Conservation (phyloP, 2,888 invertebrate species). For the Gibbula magus region DNA sequence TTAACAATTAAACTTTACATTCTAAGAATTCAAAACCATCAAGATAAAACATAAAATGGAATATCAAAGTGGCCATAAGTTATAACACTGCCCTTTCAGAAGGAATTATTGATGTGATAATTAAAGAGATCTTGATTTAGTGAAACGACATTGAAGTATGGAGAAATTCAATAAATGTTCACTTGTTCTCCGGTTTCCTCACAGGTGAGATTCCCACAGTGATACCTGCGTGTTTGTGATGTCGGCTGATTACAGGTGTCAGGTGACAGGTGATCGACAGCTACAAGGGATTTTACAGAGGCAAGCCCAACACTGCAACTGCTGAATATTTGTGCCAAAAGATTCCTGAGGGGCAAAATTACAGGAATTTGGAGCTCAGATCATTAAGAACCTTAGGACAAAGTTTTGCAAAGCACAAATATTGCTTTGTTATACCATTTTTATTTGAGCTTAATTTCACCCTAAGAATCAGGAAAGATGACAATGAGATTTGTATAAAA, state of each 20-base stretch:
- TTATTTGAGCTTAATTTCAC: no score
- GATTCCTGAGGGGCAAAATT: no score
- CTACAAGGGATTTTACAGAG: neutral
- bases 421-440: no score
- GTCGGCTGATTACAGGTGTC: neutral
- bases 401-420: no score
- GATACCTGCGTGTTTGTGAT: neutral
- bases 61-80: neutral
- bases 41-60: neutral
- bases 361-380: no score
- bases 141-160: neutral
- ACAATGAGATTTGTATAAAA: no score
- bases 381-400: no score
- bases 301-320: no score
- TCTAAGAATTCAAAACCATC: neutral
- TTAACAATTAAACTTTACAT: neutral
- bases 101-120: neutral
- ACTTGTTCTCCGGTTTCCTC: neutral
- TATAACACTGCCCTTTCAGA: neutral
- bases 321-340: no score
- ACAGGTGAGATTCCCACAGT: conserved; percentile 2
- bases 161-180: neutral
- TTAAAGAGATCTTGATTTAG: conserved; percentile 1
- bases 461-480: no score
- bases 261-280: neutral